Evolutionary conservation across 2,113 vertebrate species (phyloP).

Genomic region (Shinisaurus crocodilurus): DNA sequence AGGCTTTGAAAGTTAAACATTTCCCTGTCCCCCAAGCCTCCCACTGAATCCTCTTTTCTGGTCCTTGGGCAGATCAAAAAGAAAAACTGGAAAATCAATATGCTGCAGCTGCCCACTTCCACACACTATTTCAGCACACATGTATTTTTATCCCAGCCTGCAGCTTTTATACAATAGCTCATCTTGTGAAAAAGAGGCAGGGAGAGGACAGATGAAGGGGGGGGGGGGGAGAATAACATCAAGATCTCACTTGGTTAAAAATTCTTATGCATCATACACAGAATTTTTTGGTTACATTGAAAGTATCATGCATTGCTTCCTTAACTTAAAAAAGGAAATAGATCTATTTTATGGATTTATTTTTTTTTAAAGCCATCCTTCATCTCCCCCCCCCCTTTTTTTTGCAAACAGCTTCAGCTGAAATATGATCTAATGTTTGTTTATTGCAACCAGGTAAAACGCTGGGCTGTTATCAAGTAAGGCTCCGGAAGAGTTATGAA

Average conservation of each 20-base stretch:
- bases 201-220: not conserved
- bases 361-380: not conserved
- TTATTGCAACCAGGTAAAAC: not conserved
- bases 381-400: no score
- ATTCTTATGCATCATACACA: not conserved
- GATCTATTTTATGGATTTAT: not conserved
- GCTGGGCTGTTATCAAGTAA: not conserved
- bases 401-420: no score
- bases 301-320: not conserved
- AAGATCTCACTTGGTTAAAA: not conserved
- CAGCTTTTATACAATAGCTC: not conserved
- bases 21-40: not conserved
- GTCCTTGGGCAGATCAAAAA: not conserved
- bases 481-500: not conserved
- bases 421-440: not conserved
- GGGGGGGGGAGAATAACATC: not conserved
- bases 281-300: not conserved
- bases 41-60: not conserved
- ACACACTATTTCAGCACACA: no score
- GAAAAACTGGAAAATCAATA: not conserved
- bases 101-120: not conserved
- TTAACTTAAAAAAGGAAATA: no score
- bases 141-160: not conserved
- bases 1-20: fast-evolving
- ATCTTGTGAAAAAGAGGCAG: not conserved